Evolutionary conservation across 2,888 invertebrate genomes (phyloP), one percentile per base, ranked within the genome.

Genomic region (Drosophila aldrichi): DNA sequence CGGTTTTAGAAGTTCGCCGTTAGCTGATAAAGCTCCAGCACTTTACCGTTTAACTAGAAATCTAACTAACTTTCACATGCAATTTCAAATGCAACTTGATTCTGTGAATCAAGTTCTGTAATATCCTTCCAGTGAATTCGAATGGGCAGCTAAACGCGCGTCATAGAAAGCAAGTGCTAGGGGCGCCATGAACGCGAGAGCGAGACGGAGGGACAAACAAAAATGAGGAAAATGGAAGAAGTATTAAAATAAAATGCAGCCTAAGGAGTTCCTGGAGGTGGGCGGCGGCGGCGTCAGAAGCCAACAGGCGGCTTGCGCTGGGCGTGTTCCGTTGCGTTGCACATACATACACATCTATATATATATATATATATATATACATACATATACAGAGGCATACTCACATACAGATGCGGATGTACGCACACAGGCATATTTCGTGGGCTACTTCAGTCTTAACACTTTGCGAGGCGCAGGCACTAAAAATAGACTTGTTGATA

Each of bases 401-500:
- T 57, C 44, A 29, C n/a, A 25, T 48, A 48, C 29, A 32, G 12
- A 18, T 32, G 18, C 48, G 48, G 48, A 48, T 18, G 29, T 62
- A 32, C 22, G 44, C 54, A 49, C 10, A 52, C 25, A 55, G 22
- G 10, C 9, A 44, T 20, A 43, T 43, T 56, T 56, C 16, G 32
- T 56, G 20, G 56, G 56, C 44, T 74, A 74, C 75, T 77, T 74
- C 75, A 77, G 46, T 74, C 70, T 78, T 65, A 78, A 74, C 71
- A 77, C 73, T 79, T 79, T 64, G 63, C 46, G 76, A 77, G 71
- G 74, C 75, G 63, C 64, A 75, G 54, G 55, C 55, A 75, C 84
- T 89, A 89, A 81, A 90, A 90, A 90, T 90, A 90, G 89, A 90
- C 90, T 89, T 90, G 90, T 88, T 90, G 88, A 90, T 89, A 89